Evolutionary conservation across 2,113 vertebrate species (phyloP).

Genomic region (Patagioenas fasciata): DNA sequence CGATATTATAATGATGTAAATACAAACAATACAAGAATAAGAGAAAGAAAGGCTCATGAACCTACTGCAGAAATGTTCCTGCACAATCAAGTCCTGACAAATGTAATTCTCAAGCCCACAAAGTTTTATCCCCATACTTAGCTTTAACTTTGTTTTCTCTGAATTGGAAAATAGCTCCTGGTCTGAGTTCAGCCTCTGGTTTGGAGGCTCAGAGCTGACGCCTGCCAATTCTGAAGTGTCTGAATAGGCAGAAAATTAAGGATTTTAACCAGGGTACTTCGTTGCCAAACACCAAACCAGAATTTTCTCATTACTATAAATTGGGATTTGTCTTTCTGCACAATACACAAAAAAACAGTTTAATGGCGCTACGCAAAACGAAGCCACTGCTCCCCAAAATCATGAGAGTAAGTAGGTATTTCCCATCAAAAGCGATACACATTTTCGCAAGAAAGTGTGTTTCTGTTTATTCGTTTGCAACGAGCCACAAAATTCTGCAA

Average conservation of each 20-base stretch:
- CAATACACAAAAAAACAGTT: neutral
- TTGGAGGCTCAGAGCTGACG: neutral
- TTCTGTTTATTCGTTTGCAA: neutral
- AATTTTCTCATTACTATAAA: neutral
- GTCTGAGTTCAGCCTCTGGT: neutral
- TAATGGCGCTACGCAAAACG: neutral
- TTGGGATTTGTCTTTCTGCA: neutral
- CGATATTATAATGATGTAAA: accelerated
- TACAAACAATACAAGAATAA: neutral
- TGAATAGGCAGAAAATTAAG: neutral
- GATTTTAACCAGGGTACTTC: neutral
- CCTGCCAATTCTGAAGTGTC: neutral
- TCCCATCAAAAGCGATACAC: neutral
- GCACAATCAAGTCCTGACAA: neutral
- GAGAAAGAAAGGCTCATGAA: neutral
- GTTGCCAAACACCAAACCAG: neutral
- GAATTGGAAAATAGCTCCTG: neutral
- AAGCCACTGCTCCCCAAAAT: neutral
- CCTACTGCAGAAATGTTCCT: neutral
- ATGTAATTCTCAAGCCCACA: accelerated
- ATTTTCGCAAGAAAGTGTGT: neutral
- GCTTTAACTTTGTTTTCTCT: neutral
- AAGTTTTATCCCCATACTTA: neutral
- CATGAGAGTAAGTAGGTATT: neutral
- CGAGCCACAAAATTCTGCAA: neutral